Base-by-base conservation (phyloP, 2,888 invertebrate species). In the Ecdyonurus torrentis region DNA sequence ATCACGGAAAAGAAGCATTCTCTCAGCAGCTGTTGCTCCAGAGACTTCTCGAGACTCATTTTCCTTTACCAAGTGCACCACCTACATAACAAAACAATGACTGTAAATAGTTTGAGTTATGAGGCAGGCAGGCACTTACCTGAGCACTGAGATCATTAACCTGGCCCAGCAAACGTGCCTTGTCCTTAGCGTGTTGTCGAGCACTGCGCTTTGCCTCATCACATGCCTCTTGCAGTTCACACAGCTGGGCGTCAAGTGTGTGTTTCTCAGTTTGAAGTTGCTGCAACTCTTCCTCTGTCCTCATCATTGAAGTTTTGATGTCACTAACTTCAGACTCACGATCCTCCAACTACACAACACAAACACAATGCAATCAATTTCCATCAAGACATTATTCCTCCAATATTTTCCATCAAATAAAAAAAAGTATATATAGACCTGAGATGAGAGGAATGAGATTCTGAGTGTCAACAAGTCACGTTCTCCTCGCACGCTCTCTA, bases 1-100 rank as follows among this genome's bases (percentile, higher is more conserved):
- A 70, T 90, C 87, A 70, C 83, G 84, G 73, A 96, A 96, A 1
- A 93, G 91, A 0, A 96, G 93, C 62, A 96, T 78, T 66, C 89
- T 85, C 71, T 89, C 87, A 1, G 89, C 20, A 5, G 7, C 55
- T 20, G 19, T 7, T 7, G 22, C 22, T 5, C 22, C 22, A 20
- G n/a, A 7, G 18, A 18, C 10, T 10, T 50, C 18, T 18, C 50
- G 10, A 55, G 55, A 7, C 55, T 55, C 55, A 18, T 10, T 55
- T 5, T 55, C 55, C 20, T 55, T n/a, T 20, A 55, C 55, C 22
- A 55, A 7, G 7, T n/a, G 55, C n/a, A 55, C 22, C 55, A 55
- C 55, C 55, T 55, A 22, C 37, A 37, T 15, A 37, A 37, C 15
- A 5, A 10, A 37, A 37, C 37, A 37, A 37, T 15, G 15, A 37